A percentile compares a stretch with the other conserved stretches of the same genome.
phyloP scores from a whole-genome alignment of 2,797 vertebrate genomes.

The Discoglossus pictus region DNA sequence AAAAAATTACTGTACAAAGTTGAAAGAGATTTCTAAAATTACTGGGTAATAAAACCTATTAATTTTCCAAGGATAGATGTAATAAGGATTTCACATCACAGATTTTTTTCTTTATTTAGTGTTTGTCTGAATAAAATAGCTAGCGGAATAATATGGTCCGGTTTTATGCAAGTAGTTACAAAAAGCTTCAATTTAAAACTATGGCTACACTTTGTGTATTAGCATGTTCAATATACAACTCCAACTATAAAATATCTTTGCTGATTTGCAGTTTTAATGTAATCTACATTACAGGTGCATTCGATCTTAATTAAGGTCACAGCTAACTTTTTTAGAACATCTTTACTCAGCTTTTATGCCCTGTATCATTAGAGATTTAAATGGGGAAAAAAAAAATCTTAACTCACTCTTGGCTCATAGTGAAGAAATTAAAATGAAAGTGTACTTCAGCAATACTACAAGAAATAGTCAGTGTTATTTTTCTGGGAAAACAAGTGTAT shows the following conservation, averaged over 20 bases:
- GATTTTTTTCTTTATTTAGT: constrained; percentile 19
- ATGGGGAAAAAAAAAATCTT: no score
- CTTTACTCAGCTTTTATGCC: no score
- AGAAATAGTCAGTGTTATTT: no score
- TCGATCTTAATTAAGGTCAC: constrained; percentile 37
- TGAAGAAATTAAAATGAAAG: no score
- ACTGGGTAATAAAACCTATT: constrained; percentile 15
- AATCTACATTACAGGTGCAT: constrained; percentile 15
- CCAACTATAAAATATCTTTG: constrained; percentile 14
- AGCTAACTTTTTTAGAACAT: neutral
- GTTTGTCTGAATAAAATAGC: constrained; percentile 28
- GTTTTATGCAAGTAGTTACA: constrained; percentile 32
- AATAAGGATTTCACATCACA: constrained; percentile 35
- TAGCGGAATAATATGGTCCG: constrained; percentile 25
- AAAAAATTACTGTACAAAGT: constrained; percentile 31
- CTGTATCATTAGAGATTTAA: no score
- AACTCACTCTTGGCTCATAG: no score
- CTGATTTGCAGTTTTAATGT: constrained; percentile 38
- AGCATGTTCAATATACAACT: constrained; percentile 38
- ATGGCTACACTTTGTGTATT: constrained; percentile 16
- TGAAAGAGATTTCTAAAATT: constrained; percentile 27
- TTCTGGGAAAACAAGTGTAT: no score
- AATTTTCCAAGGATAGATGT: constrained; percentile 13
- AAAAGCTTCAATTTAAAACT: constrained; percentile 16
- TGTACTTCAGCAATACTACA: no score